Percentiles rank a stretch among this genome's conserved stretches.
phyloP scores from a whole-genome alignment of 2,113 vertebrate genomes.

The Phyllopteryx taeniolatus region DNA sequence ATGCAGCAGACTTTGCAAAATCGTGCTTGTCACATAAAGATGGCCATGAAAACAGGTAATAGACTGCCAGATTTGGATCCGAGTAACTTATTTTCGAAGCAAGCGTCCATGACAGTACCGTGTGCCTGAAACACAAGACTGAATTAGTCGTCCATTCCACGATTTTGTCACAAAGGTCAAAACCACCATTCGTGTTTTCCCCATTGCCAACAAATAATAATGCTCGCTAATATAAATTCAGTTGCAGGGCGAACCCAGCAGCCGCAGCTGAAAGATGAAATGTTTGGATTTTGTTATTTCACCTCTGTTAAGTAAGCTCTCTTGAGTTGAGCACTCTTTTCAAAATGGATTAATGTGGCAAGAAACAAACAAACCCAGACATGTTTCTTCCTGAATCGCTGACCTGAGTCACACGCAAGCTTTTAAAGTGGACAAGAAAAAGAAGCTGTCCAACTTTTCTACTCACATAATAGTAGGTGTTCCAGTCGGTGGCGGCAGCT shows the following conservation, averaged over 20 bases:
- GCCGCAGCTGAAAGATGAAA: conserved; percentile 21
- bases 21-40: too few species aligned
- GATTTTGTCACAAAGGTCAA: not conserved
- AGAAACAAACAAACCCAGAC: not conserved
- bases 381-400: not conserved
- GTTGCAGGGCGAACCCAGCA: not conserved
- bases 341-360: not conserved
- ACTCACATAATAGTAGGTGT: conserved; percentile 78
- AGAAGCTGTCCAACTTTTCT: not conserved
- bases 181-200: not conserved
- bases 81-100: not conserved
- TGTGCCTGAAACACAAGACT: conserved; percentile 1
- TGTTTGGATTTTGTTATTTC: conserved; percentile 26
- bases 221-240: conserved; percentile 9
- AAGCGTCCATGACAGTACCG: not conserved
- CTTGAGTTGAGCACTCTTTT: not conserved
- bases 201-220: conserved; percentile 13
- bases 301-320: not conserved
- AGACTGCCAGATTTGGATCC: too few species aligned
- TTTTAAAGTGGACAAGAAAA: not conserved
- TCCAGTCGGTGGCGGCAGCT: conserved; percentile 69
- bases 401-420: not conserved
- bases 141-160: not conserved
- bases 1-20: too few species aligned
- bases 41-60: too few species aligned